Percentiles rank a stretch among this genome's conserved stretches.
phyloP scores from a whole-genome alignment of 2,113 vertebrate species.

The Gnathonemus longibarbis region DNA sequence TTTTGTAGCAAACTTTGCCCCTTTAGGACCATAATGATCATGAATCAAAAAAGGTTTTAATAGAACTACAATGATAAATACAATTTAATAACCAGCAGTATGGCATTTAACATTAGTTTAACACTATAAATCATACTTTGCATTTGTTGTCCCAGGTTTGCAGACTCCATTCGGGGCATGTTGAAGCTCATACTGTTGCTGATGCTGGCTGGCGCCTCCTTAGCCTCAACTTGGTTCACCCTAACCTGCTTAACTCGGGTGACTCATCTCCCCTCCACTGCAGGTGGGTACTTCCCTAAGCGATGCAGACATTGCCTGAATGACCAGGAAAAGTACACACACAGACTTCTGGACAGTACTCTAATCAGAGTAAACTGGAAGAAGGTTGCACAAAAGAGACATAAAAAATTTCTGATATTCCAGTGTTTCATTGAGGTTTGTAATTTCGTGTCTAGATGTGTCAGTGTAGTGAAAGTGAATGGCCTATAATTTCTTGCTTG shows the following conservation, averaged over 20 bases:
- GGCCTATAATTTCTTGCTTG: neutral
- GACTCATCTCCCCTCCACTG: constrained; percentile 87
- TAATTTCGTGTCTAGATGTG: neutral
- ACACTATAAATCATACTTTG: neutral
- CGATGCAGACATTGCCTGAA: neutral
- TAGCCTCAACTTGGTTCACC: constrained; percentile 92
- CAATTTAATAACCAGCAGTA: neutral
- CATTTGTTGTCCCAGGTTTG: constrained; percentile 68
- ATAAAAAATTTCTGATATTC: neutral
- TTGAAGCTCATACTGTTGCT: constrained; percentile 92
- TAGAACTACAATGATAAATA: neutral
- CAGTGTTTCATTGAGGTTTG: neutral
- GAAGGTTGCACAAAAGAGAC: neutral
- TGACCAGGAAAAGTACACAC: neutral
- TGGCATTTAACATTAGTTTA: neutral
- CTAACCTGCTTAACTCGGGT: constrained; percentile 82
- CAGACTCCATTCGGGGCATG: constrained; percentile 93
- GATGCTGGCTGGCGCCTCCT: constrained; percentile 85
- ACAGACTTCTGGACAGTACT: neutral
- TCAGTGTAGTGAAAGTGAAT: neutral
- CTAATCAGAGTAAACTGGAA: neutral
- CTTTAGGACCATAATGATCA: neutral
- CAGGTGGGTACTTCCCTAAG: constrained; percentile 62
- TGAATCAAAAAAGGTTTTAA: neutral
- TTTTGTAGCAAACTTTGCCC: neutral